phyloP scores from a whole-genome alignment of 2,888 invertebrate genomes.

The Epirrita christyi region DNA sequence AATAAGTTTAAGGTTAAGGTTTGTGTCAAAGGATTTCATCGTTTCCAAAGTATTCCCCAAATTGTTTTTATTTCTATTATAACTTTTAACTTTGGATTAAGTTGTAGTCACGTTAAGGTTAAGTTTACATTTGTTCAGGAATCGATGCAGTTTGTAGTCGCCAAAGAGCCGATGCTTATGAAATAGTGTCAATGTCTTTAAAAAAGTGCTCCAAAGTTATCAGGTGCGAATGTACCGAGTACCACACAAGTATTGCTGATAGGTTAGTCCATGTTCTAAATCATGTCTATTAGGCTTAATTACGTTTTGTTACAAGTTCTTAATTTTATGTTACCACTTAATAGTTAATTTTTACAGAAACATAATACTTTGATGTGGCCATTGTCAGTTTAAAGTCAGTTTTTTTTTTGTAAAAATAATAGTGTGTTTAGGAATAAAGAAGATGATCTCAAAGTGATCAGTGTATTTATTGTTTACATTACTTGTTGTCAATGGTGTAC shows the following conservation, averaged over 20 bases:
- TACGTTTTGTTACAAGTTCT: conserved; percentile 61
- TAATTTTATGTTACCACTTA: conserved; percentile 74
- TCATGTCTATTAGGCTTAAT: conserved; percentile 39
- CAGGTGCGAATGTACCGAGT: conserved; percentile 30
- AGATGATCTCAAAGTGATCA: conserved; percentile 83
- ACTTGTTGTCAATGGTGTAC: conserved; percentile 78
- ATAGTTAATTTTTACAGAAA: conserved; percentile 52
- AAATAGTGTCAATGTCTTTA: conserved; percentile 24
- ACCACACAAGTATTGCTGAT: conserved; percentile 39
- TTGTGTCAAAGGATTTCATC: conserved; percentile 84
- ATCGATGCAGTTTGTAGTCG: conserved; percentile 63
- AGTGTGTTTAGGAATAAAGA: conserved; percentile 74
- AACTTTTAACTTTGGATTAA: conserved; percentile 64
- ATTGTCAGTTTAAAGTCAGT: conserved; percentile 69
- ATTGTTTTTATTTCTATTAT: conserved; percentile 73
- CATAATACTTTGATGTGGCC: conserved; percentile 68
- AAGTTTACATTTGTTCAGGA: conserved; percentile 67
- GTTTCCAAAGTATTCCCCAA: conserved; percentile 85
- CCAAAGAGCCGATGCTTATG: conserved; percentile 70
- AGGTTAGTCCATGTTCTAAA: conserved; percentile 45
- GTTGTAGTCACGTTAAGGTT: conserved; percentile 76
- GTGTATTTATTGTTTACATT: conserved; percentile 79
- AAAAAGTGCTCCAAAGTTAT: conserved; percentile 26
- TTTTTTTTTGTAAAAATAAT: conserved; percentile 65
- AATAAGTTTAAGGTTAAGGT: conserved; percentile 81